phyloP scores from a whole-genome alignment of 2,113 vertebrate species.

The Pitta sordida region DNA sequence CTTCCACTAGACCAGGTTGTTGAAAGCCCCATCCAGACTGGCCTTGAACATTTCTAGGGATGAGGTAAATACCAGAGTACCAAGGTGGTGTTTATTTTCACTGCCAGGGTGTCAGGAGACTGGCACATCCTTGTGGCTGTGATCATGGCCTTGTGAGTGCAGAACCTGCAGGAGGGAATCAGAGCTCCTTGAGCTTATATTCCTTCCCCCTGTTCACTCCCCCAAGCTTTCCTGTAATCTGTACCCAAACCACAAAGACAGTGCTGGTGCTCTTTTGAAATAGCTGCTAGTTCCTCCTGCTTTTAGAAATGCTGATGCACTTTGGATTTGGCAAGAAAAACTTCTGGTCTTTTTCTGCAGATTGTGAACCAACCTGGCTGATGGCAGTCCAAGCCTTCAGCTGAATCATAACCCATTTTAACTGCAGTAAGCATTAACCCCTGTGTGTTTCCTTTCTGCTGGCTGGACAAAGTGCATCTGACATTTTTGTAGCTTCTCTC shows the following conservation, averaged over 20 bases:
- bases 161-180: not conserved
- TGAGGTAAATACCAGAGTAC: not conserved
- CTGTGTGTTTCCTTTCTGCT: not conserved
- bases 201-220: accelerated
- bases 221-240: not conserved
- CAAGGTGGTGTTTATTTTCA: not conserved
- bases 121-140: not conserved
- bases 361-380: not conserved
- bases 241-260: not conserved
- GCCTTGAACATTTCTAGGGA: not conserved
- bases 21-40: not conserved
- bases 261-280: not conserved
- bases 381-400: not conserved
- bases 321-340: not conserved
- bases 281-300: not conserved
- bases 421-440: not conserved
- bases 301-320: not conserved
- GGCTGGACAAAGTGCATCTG: not conserved
- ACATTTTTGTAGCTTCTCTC: not conserved
- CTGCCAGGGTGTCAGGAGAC: not conserved
- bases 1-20: not conserved
- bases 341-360: not conserved
- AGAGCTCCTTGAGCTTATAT: not conserved
- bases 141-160: not conserved
- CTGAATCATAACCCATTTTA: not conserved